Evolutionary conservation across 1,140 invertebrate genomes (phyloP).

Genomic region (Philotrypesis tridentata): DNA sequence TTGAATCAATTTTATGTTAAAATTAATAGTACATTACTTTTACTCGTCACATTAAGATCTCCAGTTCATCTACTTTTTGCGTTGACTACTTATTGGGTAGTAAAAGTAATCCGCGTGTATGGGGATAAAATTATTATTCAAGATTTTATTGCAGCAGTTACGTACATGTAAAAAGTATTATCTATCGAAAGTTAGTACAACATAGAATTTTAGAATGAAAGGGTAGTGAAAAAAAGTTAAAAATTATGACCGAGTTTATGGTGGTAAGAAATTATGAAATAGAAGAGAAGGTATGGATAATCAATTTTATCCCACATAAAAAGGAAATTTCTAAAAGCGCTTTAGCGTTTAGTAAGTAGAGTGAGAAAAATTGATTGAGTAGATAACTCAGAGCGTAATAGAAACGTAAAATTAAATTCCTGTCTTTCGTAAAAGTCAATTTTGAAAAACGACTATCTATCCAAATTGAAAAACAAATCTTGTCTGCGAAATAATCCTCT

Average conservation of each 20-base stretch:
- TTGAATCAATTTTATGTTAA: neutral
- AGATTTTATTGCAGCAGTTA: too few species aligned
- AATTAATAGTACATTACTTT: neutral
- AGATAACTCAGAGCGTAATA: neutral
- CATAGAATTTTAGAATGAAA: neutral
- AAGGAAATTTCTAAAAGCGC: neutral
- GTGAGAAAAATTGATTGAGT: neutral
- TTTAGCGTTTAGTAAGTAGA: neutral
- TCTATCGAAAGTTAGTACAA: neutral
- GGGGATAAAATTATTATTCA: too few species aligned
- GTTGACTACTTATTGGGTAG: neutral
- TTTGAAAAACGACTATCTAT: neutral
- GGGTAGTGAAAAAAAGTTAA: neutral
- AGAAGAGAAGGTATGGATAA: neutral
- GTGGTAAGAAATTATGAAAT: neutral
- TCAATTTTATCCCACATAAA: neutral
- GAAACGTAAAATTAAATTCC: neutral
- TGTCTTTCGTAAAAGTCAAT: neutral
- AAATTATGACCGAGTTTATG: neutral
- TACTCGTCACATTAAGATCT: neutral
- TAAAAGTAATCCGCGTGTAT: neutral
- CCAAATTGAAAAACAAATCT: too few species aligned
- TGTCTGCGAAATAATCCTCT: too few species aligned
- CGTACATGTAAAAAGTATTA: too few species aligned
- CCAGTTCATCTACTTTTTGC: neutral